phyloP scores from a whole-genome alignment of 2,797 vertebrate species.

The Gadopsis marmoratus region DNA sequence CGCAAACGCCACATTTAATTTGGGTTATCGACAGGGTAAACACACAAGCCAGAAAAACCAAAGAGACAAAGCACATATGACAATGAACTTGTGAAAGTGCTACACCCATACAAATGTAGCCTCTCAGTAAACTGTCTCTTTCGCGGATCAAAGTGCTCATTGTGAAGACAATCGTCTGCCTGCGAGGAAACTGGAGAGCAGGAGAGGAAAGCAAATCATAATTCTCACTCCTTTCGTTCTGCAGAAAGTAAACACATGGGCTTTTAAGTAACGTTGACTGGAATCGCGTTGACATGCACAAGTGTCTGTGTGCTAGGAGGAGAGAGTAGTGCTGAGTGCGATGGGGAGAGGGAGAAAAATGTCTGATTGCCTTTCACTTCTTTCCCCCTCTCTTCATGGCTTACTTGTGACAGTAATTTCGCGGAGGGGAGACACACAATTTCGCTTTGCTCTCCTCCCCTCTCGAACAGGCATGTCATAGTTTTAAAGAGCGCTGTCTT shows the following conservation, averaged over 20 bases:
- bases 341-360: conserved; percentile 14
- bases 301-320: conserved; percentile 12
- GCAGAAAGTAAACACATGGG: conserved; percentile 7
- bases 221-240: conserved; percentile 30
- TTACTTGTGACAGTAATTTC: conserved; percentile 58
- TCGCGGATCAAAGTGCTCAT: conserved; percentile 36
- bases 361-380: conserved; percentile 38
- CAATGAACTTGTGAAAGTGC: conserved; percentile 23
- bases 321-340: conserved; percentile 32
- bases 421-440: conserved; percentile 45
- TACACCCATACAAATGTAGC: conserved; percentile 23
- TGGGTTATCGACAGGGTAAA: conserved; percentile 4
- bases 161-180: conserved; percentile 39
- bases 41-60: conserved; percentile 6
- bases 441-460: conserved; percentile 35
- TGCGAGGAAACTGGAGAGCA: conserved; percentile 18
- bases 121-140: conserved; percentile 4
- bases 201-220: conserved; percentile 11
- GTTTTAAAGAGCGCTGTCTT: conserved; percentile 59
- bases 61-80: conserved; percentile 37
- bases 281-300: conserved; percentile 45
- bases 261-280: conserved; percentile 45
- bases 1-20: conserved; percentile 14
- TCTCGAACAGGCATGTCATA: conserved; percentile 54
- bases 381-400: conserved; percentile 23